Evolutionary conservation across 2,797 vertebrate species (phyloP), one percentile per base, ranked within the genome.

Genomic region (Sparus aurata): DNA sequence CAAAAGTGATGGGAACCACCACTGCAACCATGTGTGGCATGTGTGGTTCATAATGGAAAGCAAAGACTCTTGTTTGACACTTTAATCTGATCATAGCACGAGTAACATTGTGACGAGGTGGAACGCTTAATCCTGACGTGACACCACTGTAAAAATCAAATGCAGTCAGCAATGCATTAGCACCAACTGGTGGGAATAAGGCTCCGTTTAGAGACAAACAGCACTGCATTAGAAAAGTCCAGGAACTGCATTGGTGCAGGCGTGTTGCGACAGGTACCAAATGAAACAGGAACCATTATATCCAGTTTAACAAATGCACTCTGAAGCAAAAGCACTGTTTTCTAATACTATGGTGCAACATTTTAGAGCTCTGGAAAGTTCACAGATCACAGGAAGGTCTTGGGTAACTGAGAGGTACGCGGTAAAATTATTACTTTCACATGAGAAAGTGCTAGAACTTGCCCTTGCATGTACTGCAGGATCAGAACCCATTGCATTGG

Each of bases 1-100:
- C 27, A n/a, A 74, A 91, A 67, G 79, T 34, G 60, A 88, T 79
- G 64, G 77, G 75, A 82, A 80, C 73, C 23, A 58, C 63, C 52
- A 52, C 52, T 60, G 57, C 27, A 22, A 30, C 20, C 1, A 17
- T 18, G 45, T 50, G 64, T 4, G 7, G 38, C 10, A 5, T 5
- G 12, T 3, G 55, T 34, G 34, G 34, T 34, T 34, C 34, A 34
- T 34, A 9, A 63, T 25, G n/a, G 49, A n/a, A 17, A 73, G 55
- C 5, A 75, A 63, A 62, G 13, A 70, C 54, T 55, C 75, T 75
- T 54, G 73, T 87, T 89, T 70, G 59, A 38, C 49, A 60, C 75
- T 72, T 80, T 70, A 50, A 85, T 85, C 45, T 23, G 18, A 80
- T 75, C 49, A 43, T 15, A 46, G 49, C 41, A n/a, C 34, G 11